Evolutionary conservation across 1,140 invertebrate genomes (phyloP), one percentile per base, ranked within the genome.

Genomic region (Proctacanthus coquilletti): DNA sequence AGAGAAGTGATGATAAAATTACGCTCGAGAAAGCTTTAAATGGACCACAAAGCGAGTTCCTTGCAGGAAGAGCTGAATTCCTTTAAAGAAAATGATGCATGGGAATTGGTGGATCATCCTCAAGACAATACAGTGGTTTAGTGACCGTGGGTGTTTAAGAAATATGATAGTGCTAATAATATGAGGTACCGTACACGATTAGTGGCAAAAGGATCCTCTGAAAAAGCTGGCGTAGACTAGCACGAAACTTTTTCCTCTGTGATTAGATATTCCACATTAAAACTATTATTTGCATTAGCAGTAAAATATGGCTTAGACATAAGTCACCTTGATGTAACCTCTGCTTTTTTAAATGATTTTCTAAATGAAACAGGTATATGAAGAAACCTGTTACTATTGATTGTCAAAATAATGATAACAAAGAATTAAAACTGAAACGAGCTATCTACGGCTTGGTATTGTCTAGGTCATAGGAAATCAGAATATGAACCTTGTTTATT

Each of bases 121-220:
- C 37, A 45, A 31, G 36, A 45, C 34, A 37, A 19, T 40, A 45
- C 42, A 54, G 39, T 41, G 32, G 42, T 41, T 18, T 31, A 21
- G 10, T 34, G 25, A 10, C 51, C 46, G 32, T 60, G 50, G 48
- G 44, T 66, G 8, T 63, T 47, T 23, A 42, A 37, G 8, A 61
- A 57, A 35, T 29, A 40, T 11, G 38, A 45, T 29, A 4, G 32
- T 18, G 39, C 46, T 42, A 42, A 48, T 27, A 41, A 46, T 21
- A 21, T 49, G 3, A 40, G 18, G 9, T 33, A 25, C 17, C 56
- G 50, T 36, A 66, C 63, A 19, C 42, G 61, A 21, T 47, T 63
- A 21, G 57, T 66, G 14, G 58, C 54, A n/a, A 54, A 52, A 36
- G 62, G 62, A 2, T 65, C 40, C 42, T 42, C 36, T 10, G 60